phyloP scores from a whole-genome alignment of 2,888 invertebrate genomes.

The Cancer borealis region DNA sequence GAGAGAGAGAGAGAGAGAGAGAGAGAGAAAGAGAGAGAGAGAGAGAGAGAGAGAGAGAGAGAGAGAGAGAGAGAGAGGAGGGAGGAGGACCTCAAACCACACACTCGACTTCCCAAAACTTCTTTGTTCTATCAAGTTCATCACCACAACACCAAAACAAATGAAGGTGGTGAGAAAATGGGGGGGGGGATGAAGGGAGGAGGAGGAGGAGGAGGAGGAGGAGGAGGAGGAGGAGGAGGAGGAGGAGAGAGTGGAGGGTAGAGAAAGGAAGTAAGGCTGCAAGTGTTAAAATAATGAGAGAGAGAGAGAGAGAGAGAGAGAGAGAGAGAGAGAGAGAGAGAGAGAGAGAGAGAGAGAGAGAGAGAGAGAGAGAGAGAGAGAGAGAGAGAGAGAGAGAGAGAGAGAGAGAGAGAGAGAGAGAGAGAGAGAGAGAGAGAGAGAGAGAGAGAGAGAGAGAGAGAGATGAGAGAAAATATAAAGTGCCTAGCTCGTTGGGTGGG shows the following conservation, averaged over 20 bases:
- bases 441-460: background rate
- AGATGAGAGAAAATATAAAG: too few relatives aligned
- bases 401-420: background rate
- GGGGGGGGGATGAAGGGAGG: background rate
- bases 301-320: background rate
- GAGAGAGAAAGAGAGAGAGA: background rate
- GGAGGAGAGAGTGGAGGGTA: too few relatives aligned
- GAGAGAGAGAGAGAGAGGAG: background rate
- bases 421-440: background rate
- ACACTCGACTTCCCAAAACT: background rate
- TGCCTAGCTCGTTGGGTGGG: too few relatives aligned
- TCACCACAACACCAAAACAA: conserved; percentile 1
- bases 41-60: background rate
- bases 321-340: conserved; percentile 1
- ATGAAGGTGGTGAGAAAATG: background rate
- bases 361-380: background rate
- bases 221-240: background rate
- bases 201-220: background rate
- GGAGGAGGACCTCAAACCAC: background rate
- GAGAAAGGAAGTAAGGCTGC: too few relatives aligned
- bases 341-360: background rate
- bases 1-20: background rate
- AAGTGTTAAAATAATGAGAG: too few relatives aligned
- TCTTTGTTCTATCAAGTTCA: background rate
- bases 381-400: background rate